phyloP scores from a whole-genome alignment of 2,113 vertebrate species.

The Larimichthys polyactis region DNA sequence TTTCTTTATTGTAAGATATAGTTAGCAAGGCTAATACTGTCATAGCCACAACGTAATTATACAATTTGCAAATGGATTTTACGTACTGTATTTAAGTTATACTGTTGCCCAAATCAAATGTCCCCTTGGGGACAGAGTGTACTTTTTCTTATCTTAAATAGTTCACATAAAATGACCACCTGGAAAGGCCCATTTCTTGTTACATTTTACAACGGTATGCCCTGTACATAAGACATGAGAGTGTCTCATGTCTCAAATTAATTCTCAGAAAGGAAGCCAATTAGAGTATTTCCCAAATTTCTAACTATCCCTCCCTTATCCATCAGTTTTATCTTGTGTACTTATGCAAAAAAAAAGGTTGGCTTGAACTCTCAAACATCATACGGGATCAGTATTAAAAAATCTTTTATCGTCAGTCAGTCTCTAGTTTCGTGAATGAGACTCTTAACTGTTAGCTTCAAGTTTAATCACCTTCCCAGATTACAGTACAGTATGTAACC shows the following conservation, averaged over 20 bases:
- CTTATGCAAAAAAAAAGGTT: neutral
- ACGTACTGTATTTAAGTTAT: too few relatives aligned
- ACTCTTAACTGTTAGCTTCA: neutral
- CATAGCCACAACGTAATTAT: too few relatives aligned
- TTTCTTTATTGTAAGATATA: too few relatives aligned
- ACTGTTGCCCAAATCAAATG: too few relatives aligned
- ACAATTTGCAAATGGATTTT: too few relatives aligned
- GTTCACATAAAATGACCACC: too few relatives aligned
- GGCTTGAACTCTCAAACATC: neutral
- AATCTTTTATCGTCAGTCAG: neutral
- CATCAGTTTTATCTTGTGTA: neutral
- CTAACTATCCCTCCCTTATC: neutral
- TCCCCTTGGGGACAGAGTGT: too few relatives aligned
- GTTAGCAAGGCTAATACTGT: too few relatives aligned
- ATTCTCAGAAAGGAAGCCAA: neutral
- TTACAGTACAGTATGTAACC: neutral
- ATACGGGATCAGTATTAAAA: neutral
- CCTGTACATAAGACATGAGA: neutral
- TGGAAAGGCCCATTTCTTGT: too few relatives aligned
- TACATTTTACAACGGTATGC: too few relatives aligned
- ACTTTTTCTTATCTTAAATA: too few relatives aligned
- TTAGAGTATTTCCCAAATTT: neutral
- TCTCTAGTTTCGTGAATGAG: neutral
- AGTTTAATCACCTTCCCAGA: constrained; percentile 12
- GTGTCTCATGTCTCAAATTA: neutral